Conservation (phyloP, 2,888 invertebrate genomes). For the Acleris holmiana region DNA sequence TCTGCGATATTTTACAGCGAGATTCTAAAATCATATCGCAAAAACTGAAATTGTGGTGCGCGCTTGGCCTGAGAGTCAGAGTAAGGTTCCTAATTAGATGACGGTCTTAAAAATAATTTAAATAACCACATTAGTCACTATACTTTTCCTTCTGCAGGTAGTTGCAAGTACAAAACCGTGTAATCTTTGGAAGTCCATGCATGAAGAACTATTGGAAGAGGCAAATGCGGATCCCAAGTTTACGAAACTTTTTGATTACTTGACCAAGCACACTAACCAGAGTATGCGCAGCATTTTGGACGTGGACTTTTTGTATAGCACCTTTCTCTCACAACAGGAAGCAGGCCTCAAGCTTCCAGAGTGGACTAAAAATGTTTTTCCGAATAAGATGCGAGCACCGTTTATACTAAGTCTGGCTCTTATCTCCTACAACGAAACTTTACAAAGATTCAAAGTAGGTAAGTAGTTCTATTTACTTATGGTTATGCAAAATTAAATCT, state of each 20-base stretch:
- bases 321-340: slow-evolving; percentile 86
- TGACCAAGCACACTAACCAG: slow-evolving; percentile 82
- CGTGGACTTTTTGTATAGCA: slow-evolving; percentile 89
- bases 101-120: too few relatives aligned
- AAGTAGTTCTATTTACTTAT: slow-evolving; percentile 43
- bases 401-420: slow-evolving; percentile 88
- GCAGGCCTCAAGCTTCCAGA: slow-evolving; percentile 88
- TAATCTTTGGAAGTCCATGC: slow-evolving; percentile 68
- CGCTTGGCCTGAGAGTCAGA: too few relatives aligned
- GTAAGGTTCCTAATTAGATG: too few relatives aligned
- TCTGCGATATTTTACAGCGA: too few relatives aligned
- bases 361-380: slow-evolving; percentile 89
- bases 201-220: slow-evolving; percentile 77
- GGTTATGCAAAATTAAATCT: too few relatives aligned
- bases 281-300: slow-evolving; percentile 83
- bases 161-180: slow-evolving; percentile 73
- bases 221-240: slow-evolving; percentile 80
- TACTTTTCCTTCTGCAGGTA: slow-evolving; percentile 55
- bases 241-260: slow-evolving; percentile 85
- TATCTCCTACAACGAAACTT: slow-evolving; percentile 87
- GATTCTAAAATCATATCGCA: too few relatives aligned
- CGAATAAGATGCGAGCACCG: slow-evolving; percentile 86
- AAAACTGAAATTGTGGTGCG: too few relatives aligned
- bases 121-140: too few relatives aligned
- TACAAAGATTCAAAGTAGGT: slow-evolving; percentile 90